phyloP scores from a whole-genome alignment of 2,113 vertebrate genomes.

The Xiphorhynchus elegans region DNA sequence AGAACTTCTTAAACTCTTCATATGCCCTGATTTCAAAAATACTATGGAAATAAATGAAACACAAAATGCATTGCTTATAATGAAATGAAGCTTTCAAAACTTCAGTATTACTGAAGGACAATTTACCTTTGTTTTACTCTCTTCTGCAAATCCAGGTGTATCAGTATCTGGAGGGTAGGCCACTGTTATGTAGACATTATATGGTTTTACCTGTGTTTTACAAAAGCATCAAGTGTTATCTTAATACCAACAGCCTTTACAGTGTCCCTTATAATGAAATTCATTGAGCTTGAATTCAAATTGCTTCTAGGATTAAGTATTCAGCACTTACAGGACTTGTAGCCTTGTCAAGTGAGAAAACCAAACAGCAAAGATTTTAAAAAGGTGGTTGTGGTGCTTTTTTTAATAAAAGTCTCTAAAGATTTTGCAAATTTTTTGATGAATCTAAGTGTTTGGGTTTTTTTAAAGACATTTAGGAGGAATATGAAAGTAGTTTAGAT shows the following conservation, averaged over 20 bases:
- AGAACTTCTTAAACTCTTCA: background rate
- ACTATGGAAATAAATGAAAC: background rate
- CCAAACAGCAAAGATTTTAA: background rate
- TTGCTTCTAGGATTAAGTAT: background rate
- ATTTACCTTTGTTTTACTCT: slow-evolving; percentile 92
- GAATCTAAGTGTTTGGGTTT: background rate
- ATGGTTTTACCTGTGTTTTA: slow-evolving; percentile 90
- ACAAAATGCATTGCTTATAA: background rate
- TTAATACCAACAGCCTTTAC: background rate
- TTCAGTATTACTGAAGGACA: background rate
- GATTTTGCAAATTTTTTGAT: background rate
- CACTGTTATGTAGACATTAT: slow-evolving; percentile 94
- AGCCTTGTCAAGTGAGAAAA: background rate
- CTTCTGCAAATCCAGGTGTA: slow-evolving; percentile 90
- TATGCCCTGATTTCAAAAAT: background rate
- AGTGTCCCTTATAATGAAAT: background rate
- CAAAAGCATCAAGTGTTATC: background rate
- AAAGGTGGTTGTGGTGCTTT: background rate
- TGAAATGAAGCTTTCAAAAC: background rate
- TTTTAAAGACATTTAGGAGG: background rate
- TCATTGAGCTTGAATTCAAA: background rate
- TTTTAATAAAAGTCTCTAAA: background rate
- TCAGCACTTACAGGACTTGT: background rate
- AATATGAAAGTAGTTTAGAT: background rate
- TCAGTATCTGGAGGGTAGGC: slow-evolving; percentile 97